Base-by-base conservation (phyloP, 2,888 invertebrate species). In the Liposcelis brunnea region DNA sequence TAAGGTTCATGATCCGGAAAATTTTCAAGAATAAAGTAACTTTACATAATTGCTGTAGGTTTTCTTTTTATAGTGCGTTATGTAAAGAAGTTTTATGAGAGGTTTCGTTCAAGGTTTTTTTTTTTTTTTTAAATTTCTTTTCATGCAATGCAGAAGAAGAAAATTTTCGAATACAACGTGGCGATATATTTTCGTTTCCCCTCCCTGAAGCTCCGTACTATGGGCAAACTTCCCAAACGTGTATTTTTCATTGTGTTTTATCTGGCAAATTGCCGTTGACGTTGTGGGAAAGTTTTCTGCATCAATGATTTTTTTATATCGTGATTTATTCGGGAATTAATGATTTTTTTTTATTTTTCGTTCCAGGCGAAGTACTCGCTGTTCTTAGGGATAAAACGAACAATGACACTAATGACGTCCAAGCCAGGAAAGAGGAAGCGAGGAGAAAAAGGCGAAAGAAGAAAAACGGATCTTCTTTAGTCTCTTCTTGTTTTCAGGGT, bases 401-500 rank as follows among this genome's bases (percentile, higher is more conserved):
- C 44, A 46, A 48, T 34, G 43, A 46, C 16, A 53, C 54, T 42
- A 52, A 52, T 48, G 60, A 61, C 44, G 62, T 65, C 49, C 65
- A 64, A 51, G 64, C 61, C 38, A 80, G 84, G 59, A 85, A 87
- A 68, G 87, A 87, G 59, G 86, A 86, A 67, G 86, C 86, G 61
- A 79, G 85, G 59, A 78, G 80, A 66, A 82, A 82, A 64, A 74
- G 86, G 56, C 79, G 85, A 60, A 85, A 82, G 72, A 86, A 86
- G 78, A 87, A 86, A 71, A 84, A 86, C 53, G 84, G 84, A 61
- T 82, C 82, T 61, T 85, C 85, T 52, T 71, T 89, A 56, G 84
- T 85, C 59, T 85, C 86, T 53, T 85, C 85, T 56, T 85, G 85
- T 65, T 90, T 89, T 70, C 84, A 86, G 77, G 86, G 86, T 82